These are phyloP conservation scores for Formica selysi DNA, from an alignment of 1,140 invertebrate species.

Conservation along the genomic window DNA sequence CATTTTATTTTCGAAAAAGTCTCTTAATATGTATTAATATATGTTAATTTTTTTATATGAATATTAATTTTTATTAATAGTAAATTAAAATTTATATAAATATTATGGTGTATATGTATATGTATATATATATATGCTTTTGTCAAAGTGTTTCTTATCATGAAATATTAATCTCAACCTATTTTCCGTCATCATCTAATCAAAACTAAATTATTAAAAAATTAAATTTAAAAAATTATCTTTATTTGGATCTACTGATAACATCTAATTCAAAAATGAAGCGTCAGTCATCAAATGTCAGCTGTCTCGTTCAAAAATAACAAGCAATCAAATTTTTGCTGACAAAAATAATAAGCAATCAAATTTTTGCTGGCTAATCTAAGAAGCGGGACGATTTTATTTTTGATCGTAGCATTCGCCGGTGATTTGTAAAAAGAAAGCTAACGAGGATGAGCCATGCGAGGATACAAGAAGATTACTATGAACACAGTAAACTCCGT, in stretches of 20 bases:
- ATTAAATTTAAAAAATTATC: neutral
- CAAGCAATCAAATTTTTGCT: neutral
- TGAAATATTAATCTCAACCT: neutral
- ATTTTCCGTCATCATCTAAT: neutral
- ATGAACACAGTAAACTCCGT: slow-evolving; percentile 71
- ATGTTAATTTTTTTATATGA: neutral
- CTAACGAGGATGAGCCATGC: slow-evolving; percentile 81
- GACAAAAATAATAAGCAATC: no score
- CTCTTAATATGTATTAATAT: neutral
- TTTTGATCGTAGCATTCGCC: slow-evolving; percentile 76
- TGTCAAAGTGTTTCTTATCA: neutral
- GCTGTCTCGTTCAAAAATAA: neutral
- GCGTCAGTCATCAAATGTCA: neutral
- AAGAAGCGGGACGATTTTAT: neutral
- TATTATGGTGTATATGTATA: neutral
- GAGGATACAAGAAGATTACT: slow-evolving; percentile 66
- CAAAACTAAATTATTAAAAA: neutral
- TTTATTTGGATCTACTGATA: neutral
- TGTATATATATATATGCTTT: neutral
- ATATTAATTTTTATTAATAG: slow-evolving; percentile 1
- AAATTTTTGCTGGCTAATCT: neutral
- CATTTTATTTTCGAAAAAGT: neutral
- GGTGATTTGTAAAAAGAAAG: slow-evolving; percentile 64
- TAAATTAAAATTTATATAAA: neutral
- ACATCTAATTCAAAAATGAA: slow-evolving; percentile 11